Percentiles rank a stretch among this genome's conserved stretches.
Evolutionary conservation across 2,113 vertebrate species (phyloP).

Genomic region (Dicaeum eximium): DNA sequence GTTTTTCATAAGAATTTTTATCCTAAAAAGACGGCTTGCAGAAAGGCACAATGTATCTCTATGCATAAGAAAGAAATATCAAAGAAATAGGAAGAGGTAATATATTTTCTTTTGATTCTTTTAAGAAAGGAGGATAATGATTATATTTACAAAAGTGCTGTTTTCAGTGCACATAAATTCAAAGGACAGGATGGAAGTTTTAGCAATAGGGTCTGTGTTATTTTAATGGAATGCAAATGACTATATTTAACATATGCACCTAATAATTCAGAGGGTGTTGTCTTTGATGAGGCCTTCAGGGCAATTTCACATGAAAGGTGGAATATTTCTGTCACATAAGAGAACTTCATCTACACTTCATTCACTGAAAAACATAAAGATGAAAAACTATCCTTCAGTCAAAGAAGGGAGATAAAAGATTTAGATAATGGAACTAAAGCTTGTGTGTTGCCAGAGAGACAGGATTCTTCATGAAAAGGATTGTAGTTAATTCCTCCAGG

Average conservation of each 20-base stretch:
- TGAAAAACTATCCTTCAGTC: constrained; percentile 26
- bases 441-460: constrained; percentile 6
- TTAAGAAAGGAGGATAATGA: neutral
- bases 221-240: constrained; percentile 20
- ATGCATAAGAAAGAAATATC: neutral
- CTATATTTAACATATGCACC: constrained; percentile 16
- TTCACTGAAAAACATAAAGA: constrained; percentile 21
- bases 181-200: neutral
- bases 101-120: neutral
- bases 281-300: constrained; percentile 29
- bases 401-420: constrained; percentile 51
- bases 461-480: neutral
- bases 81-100: neutral
- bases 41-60: neutral
- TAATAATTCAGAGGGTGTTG: constrained; percentile 25
- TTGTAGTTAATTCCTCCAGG: constrained; percentile 13
- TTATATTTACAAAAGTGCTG: constrained; percentile 8
- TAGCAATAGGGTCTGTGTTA: neutral
- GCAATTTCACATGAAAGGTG: constrained; percentile 8
- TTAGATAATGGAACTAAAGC: constrained; percentile 34
- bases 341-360: constrained; percentile 24
- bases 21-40: neutral
- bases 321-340: constrained; percentile 1
- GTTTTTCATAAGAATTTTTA: neutral
- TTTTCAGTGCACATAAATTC: neutral